Percentiles rank a stretch among this genome's conserved stretches.
Conservation (phyloP, 2,888 invertebrate species). For the Caenorhabditis sp. region DNA sequence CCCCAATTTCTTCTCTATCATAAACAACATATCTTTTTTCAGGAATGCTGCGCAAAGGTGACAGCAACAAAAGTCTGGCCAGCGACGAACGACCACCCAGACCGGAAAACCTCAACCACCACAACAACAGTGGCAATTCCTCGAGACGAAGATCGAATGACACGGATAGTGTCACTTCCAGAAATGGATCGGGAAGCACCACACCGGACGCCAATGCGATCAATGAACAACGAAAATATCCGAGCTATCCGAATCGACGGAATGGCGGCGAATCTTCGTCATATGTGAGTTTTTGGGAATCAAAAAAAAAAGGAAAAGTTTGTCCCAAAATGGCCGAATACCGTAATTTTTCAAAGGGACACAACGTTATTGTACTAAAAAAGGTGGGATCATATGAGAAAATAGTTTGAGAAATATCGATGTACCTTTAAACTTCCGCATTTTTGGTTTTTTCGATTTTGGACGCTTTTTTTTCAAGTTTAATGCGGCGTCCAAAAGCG, state of each 20-base stretch:
- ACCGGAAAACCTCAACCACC: conserved; percentile 13
- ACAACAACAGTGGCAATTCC: not conserved
- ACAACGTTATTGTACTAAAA: too few species aligned
- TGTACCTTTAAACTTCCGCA: too few species aligned
- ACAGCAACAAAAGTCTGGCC: conserved; percentile 20
- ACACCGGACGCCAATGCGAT: conserved; percentile 52
- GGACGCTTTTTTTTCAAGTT: too few species aligned
- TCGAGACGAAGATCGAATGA: conserved; percentile 23
- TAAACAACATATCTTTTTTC: not conserved
- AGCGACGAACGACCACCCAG: conserved; percentile 21
- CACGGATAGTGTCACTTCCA: conserved; percentile 42
- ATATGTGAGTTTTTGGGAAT: conserved; percentile 25
- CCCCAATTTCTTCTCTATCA: too few species aligned
- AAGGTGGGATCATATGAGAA: too few species aligned
- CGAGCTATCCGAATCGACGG: conserved; percentile 7
- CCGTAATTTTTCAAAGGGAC: too few species aligned
- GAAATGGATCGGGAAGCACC: conserved; percentile 52
- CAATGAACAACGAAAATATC: conserved; percentile 26
- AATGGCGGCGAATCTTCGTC: conserved; percentile 8
- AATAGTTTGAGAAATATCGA: too few species aligned
- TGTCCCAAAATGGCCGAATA: not conserved
- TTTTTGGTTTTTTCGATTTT: too few species aligned
- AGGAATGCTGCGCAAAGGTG: conserved; percentile 33
- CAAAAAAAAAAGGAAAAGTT: not conserved
- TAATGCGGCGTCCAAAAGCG: too few species aligned